These are phyloP conservation scores for Crotophaga sulcirostris DNA, from an alignment of 2,113 vertebrate genomes.

Conservation along the genomic window DNA sequence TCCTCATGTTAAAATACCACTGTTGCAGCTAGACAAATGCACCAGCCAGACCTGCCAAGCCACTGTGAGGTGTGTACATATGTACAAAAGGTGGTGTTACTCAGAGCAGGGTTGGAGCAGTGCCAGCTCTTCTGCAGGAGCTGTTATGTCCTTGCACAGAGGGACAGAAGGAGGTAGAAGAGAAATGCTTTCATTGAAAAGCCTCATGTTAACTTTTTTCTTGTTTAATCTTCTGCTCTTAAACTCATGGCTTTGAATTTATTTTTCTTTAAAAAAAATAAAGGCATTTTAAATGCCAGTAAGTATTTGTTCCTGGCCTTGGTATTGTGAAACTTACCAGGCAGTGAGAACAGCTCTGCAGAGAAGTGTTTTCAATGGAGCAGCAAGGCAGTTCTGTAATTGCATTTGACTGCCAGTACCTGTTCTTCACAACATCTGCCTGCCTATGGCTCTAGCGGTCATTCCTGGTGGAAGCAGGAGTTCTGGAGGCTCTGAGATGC, in stretches of 20 bases:
- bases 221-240: not conserved
- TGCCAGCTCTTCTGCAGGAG: not conserved
- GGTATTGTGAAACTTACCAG: not conserved
- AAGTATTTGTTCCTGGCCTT: not conserved
- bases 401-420: not conserved
- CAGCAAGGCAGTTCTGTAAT: not conserved
- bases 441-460: not conserved
- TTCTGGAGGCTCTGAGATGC: not conserved
- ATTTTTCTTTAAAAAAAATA: not conserved
- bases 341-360: not conserved
- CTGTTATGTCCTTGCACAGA: not conserved
- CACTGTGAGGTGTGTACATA: not conserved
- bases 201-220: not conserved
- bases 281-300: not conserved
- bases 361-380: not conserved
- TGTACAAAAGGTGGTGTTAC: not conserved
- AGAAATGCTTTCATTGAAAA: not conserved
- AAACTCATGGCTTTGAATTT: not conserved
- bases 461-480: not conserved
- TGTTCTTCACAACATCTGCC: not conserved
- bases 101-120: not conserved
- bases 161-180: not conserved
- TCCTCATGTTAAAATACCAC: not conserved
- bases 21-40: fast-evolving
- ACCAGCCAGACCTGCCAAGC: not conserved